Percentiles rank a stretch among this genome's conserved stretches.
These are phyloP conservation scores for Stercorarius parasiticus DNA, from an alignment of 2,113 vertebrate species.

Conservation along the genomic window DNA sequence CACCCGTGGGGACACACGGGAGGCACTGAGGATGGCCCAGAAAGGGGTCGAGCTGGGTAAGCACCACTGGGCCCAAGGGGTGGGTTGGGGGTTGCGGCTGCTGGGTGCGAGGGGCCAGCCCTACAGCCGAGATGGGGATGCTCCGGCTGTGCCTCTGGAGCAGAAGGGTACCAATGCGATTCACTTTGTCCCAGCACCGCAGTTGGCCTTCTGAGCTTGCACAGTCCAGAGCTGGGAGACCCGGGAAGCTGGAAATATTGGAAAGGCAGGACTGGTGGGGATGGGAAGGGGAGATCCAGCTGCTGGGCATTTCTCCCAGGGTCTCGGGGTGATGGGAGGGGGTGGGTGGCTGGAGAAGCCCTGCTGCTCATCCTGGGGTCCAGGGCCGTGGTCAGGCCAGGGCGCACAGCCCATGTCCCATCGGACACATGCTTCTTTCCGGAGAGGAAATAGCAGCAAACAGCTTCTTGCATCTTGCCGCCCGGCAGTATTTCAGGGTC, in stretches of 20 bases:
- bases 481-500: neutral
- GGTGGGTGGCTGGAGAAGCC: neutral
- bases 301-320: neutral
- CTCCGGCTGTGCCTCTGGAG: neutral
- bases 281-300: neutral
- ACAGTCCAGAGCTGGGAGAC: neutral
- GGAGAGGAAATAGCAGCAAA: neutral
- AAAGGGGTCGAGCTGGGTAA: constrained; percentile 79
- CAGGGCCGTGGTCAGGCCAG: neutral
- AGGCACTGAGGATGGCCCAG: constrained; percentile 75
- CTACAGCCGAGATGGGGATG: neutral
- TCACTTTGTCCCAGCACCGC: neutral
- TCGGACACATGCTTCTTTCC: neutral
- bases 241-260: neutral
- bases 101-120: neutral
- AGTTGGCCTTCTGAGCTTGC: neutral
- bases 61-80: neutral
- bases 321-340: neutral
- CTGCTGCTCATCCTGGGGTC: neutral
- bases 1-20: constrained; percentile 63
- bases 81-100: neutral
- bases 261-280: neutral
- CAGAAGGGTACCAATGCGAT: neutral
- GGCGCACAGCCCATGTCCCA: accelerated
- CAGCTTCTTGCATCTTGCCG: neutral